Evolutionary conservation across 30 jellyfish, hydroid and myxozoan genomes (phyloP), one percentile per base, ranked within the genome.

Genomic region (Aurelia coerulea): DNA sequence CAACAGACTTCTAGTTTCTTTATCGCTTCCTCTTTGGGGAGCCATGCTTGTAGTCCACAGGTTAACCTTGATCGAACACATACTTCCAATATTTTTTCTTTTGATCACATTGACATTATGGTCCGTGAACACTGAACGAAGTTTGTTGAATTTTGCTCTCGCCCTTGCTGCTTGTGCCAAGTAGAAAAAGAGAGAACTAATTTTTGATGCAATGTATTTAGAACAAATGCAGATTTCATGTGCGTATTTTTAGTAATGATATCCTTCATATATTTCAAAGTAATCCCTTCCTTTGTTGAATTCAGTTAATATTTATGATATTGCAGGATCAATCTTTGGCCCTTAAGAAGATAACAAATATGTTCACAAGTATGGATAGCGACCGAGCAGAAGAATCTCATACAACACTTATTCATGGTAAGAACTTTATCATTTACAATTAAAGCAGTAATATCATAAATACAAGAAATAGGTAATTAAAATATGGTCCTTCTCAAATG

Each of bases 321-420:
- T 4, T 72, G 29, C 33, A 77, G 76, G 96, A 88, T 71, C 96
- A 88, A 71, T 88, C 88, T 18, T 23, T 1, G 6, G 96, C 96
- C 8, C 73, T 88, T 58, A 41, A 56, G 19, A 50, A 52, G 14
- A 88, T 88, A 14, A 64, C 96, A 5, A 51, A 37, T 11, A 88
- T 88, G 96, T 69, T 88, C 72, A 46, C 53, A 19, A 58, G 39
- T 62, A 68, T 29, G 9, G 34, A 51, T 6, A 41, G 4, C 39
- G 56, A 50, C 35, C n/a, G 15, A 23, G 11, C 29, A 49, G 66
- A 72, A 4, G 68, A 72, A 15, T 37, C 13, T 72, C 82, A 72
- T 39, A 49, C 50, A 31, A 72, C 82, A 6, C 82, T 72, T 37
- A 39, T 72, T 15, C 82, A 72, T 29, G 82, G 82, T 72, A 72